Base-by-base conservation (phyloP, 2,113 vertebrate species). In the Halcyon malimbica region DNA sequence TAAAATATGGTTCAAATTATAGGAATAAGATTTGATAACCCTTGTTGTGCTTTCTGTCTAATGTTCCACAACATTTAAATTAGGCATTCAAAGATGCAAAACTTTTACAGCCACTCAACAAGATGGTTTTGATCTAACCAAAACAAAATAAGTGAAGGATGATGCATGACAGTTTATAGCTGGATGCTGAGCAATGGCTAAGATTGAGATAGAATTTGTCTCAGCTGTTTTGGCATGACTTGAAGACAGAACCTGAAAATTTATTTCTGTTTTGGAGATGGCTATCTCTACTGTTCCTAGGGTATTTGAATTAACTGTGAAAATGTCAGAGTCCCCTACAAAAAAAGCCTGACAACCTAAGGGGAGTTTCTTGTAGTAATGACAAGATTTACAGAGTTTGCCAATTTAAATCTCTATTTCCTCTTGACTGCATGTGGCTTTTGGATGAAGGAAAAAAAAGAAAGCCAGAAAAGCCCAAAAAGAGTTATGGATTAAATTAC, bases 171-270 rank as follows among this genome's bases (percentile, higher is more conserved):
- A 48, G 4, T 56, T 92, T 57, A 28, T 26, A 69, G 42, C 14
- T 75, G 39, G 41, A 35, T 64, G 16, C 48, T 50, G 57, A 79
- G 41, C 21, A 65, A 3, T 73, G 33, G 21, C 57, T 69, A 41
- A 60, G 31, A 26, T 3, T 65, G 53, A 59, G 26, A 26, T 3
- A 44, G 65, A 79, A 73, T 71, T 87, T 80, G 7, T 78, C 39
- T 89, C 53, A 48, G 28, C 33, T 87, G 2, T 83, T 89, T 73
- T 53, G 63, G 33, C 9, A 2, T 80, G 23, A 35, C 44, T 83
- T 73, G 57, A 84, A 87, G 42, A 78, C 42, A 54, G 26, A 71
- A 54, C 25, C 33, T 92, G 82, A 60, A 85, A 92, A 91, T 44
- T 16, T 3, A 64, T 86, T 83, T 78, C 26, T 44, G 9, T 31